Percentiles rank a stretch among this genome's conserved stretches.
Evolutionary conservation across 2,888 invertebrate genomes (phyloP).

Genomic region (Ochropacha duplaris): DNA sequence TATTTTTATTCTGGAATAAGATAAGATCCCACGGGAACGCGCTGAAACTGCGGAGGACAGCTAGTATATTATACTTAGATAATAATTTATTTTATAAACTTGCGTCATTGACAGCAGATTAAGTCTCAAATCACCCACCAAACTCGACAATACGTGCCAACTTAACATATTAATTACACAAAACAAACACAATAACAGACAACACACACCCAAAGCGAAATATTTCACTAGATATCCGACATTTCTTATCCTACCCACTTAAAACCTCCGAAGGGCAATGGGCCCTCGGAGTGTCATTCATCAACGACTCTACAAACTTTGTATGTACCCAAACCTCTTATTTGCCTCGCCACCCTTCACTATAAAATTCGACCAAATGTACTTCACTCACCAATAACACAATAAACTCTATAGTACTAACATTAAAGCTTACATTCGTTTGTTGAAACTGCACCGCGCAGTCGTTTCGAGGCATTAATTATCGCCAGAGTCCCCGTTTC

Average conservation of each 20-base stretch:
- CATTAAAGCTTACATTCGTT: constrained; percentile 35
- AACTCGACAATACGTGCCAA: constrained; percentile 36
- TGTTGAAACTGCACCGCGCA: constrained; percentile 40
- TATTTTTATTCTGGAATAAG: too few species aligned
- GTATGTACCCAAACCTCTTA: constrained; percentile 79
- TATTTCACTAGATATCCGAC: constrained; percentile 79
- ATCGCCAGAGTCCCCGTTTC: constrained; percentile 72
- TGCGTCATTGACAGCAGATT: background rate
- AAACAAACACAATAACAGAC: constrained; percentile 39
- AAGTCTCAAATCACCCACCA: constrained; percentile 40
- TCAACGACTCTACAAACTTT: constrained; percentile 78
- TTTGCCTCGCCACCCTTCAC: constrained; percentile 69
- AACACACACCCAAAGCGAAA: constrained; percentile 46
- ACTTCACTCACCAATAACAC: constrained; percentile 22
- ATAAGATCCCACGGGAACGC: too few species aligned
- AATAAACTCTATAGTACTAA: constrained; percentile 26
- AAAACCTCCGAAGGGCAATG: constrained; percentile 82
- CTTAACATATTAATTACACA: constrained; percentile 64
- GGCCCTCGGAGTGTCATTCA: constrained; percentile 82
- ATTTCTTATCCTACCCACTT: constrained; percentile 81
- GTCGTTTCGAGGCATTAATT: constrained; percentile 79
- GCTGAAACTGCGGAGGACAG: too few species aligned
- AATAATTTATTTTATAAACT: background rate
- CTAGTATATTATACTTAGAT: too few species aligned
- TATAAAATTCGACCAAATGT: constrained; percentile 79